Evolutionary conservation across 2,888 invertebrate species (phyloP).

Genomic region (Hecatera dysodea): DNA sequence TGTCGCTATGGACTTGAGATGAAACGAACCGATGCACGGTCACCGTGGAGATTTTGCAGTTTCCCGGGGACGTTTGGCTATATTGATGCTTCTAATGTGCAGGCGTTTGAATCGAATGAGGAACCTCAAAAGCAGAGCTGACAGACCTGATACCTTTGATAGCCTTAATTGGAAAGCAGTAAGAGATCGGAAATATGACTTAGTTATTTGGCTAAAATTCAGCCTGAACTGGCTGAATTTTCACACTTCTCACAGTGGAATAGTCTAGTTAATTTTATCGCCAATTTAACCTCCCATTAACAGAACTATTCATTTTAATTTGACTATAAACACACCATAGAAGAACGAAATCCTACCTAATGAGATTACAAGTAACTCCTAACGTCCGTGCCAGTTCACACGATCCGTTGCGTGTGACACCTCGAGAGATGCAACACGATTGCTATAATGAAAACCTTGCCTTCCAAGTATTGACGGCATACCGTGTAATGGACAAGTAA

Average conservation of each 20-base stretch:
- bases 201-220: too few species aligned
- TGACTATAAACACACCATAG: constrained; percentile 1
- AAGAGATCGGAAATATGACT: not conserved
- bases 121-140: too few species aligned
- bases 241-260: too few species aligned
- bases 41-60: not conserved
- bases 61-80: not conserved
- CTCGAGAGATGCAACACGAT: constrained; percentile 55
- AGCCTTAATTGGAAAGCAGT: too few species aligned
- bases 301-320: constrained; percentile 15
- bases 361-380: constrained; percentile 58
- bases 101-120: too few species aligned
- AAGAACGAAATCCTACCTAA: constrained; percentile 31
- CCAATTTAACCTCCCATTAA: not conserved
- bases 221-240: too few species aligned
- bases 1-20: constrained; percentile 27
- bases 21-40: not conserved
- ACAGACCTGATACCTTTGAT: not conserved
- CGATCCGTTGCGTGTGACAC: constrained; percentile 64
- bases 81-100: too few species aligned
- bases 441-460: constrained; percentile 59
- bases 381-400: constrained; percentile 69
- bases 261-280: not conserved
- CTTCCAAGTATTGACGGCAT: constrained; percentile 43
- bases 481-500: constrained; percentile 41